Evolutionary conservation across 2,797 vertebrate genomes (phyloP).

Genomic region (Sarcophilus harrisii): DNA sequence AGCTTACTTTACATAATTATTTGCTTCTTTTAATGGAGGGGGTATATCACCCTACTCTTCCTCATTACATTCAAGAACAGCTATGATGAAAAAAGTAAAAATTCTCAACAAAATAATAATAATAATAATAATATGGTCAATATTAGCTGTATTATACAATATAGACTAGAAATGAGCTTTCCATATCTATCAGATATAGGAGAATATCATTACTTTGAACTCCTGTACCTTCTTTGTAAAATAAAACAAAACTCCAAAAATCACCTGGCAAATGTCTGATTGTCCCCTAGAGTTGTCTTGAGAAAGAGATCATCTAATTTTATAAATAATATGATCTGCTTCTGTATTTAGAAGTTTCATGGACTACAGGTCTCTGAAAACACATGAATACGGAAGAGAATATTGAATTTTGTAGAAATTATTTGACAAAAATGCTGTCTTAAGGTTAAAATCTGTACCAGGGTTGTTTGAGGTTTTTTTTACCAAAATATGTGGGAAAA

Average conservation of each 20-base stretch:
- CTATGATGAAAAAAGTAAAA: not conserved
- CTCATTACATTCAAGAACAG: not conserved
- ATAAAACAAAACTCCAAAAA: not conserved
- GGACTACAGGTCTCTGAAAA: not conserved
- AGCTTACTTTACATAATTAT: not conserved
- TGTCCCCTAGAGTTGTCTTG: not conserved
- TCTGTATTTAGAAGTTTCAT: not conserved
- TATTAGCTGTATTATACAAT: not conserved
- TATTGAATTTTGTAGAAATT: not conserved
- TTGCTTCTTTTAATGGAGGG: not conserved
- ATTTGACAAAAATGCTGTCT: not conserved
- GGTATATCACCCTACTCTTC: not conserved
- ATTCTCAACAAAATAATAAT: not conserved
- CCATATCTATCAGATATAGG: not conserved
- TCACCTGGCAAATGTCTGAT: not conserved
- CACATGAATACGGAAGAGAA: not conserved
- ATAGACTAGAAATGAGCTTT: not conserved
- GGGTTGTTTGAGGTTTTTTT: not conserved
- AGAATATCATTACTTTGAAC: not conserved
- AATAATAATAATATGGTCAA: not conserved
- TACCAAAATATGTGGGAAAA: not conserved
- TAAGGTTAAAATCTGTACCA: not conserved
- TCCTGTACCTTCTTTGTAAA: not conserved
- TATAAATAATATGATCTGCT: not conserved
- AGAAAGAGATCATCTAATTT: not conserved